Conservation (phyloP, 2,797 vertebrate species). For the Darevskia nairensis region DNA sequence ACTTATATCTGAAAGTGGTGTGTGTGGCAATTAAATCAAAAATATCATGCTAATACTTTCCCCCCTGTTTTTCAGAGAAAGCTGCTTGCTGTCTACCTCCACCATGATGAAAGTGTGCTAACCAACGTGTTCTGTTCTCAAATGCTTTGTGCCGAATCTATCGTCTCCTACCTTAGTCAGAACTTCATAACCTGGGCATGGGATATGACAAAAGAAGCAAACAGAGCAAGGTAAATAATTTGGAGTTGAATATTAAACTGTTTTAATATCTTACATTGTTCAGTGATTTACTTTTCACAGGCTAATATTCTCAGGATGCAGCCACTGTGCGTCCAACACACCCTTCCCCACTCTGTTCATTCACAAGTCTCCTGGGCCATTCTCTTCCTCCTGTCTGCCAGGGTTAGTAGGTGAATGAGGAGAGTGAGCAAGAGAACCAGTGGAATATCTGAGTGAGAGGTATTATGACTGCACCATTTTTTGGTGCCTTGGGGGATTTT, state of each 20-base stretch:
- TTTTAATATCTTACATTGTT: constrained; percentile 6
- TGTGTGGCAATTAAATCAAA: background rate
- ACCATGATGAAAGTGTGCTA: constrained; percentile 99
- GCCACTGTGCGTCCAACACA: background rate
- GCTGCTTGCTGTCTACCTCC: constrained; percentile 99
- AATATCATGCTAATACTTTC: constrained; percentile 48
- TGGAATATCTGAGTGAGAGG: background rate
- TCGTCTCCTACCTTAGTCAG: constrained; percentile 98
- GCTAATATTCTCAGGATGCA: background rate
- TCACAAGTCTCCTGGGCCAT: background rate
- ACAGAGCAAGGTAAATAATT: constrained; percentile 93
- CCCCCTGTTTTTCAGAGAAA: constrained; percentile 88
- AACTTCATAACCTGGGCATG: constrained; percentile 99
- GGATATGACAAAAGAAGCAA: constrained; percentile 98
- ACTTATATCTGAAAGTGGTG: background rate
- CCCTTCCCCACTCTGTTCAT: background rate
- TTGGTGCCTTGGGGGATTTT: background rate
- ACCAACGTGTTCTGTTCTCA: constrained; percentile 99
- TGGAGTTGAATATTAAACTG: constrained; percentile 34
- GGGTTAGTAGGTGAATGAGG: background rate
- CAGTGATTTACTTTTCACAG: background rate
- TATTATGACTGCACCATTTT: background rate
- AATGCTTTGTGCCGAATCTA: constrained; percentile 99
- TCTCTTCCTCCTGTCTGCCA: background rate
- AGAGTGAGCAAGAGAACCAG: background rate